Evolutionary conservation across 2,888 invertebrate species (phyloP), one percentile per base, ranked within the genome.

Genomic region (Parelbella ahira): DNA sequence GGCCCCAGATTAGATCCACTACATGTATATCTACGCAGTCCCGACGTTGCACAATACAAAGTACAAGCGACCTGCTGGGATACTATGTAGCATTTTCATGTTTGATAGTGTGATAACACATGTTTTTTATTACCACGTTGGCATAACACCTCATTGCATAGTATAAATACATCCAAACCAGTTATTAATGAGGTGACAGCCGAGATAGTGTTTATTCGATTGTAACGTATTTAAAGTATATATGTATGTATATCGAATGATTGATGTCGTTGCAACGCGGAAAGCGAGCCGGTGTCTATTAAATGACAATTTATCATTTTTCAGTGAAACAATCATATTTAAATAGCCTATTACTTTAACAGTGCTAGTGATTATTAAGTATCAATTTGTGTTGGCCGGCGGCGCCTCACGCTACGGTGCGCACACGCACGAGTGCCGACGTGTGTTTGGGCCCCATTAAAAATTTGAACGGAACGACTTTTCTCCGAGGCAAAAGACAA

Each of bases 11-110:
- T 66, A 66, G 56, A 62, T 55, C 58, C 50, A 53, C 60, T 69
- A 48, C 66, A 62, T n/a, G n/a, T n/a, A n/a, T n/a, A n/a, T n/a
- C 68, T 67, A 71, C 65, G 62, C 67, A 63, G 59, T 56, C 60
- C 61, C 58, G 44, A 36, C 41, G 58, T 75, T 80, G 64, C 73
- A 72, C 71, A 78, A 80, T 68, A 52, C 51, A 38, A 56, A 56
- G 59, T 60, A 54, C 54, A 44, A 58, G 53, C 58, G 29, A 50
- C 54, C 60, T 54, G 58, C 61, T 53, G 60, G 55, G 60, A 63
- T 56, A 56, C 52, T 54, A 48, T 55, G 54, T 49, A 47, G 55
- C 56, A 55, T 68, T 64, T 58, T 54, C 63, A 59, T 56, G 58
- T 67, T 63, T 63, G 63, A 68, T 71, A 57, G 63, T 47, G 50